Evolutionary conservation across 2,113 vertebrate species (phyloP).

Genomic region (Campylomormyrus numenius): DNA sequence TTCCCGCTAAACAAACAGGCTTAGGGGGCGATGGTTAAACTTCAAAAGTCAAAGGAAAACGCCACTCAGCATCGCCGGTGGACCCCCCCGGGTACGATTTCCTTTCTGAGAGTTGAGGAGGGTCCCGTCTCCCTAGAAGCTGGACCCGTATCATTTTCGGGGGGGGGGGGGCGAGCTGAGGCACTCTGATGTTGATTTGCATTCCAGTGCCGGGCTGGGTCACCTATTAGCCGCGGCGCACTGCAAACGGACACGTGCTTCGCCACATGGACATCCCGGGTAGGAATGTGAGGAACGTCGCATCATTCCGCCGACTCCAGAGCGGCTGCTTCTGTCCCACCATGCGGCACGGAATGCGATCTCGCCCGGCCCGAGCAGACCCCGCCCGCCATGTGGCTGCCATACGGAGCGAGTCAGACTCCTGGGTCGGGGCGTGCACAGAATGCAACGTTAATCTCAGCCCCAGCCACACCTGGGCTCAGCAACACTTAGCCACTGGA

Average conservation of each 20-base stretch:
- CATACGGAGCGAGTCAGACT: neutral
- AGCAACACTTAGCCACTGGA: neutral
- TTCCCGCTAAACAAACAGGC: neutral
- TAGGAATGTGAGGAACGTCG: neutral
- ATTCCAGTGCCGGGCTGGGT: neutral
- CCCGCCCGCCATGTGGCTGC: neutral
- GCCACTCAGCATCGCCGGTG: neutral
- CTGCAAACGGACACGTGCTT: neutral
- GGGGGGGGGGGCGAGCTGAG: neutral
- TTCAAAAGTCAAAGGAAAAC: neutral
- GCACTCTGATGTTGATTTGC: neutral
- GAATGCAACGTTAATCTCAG: neutral
- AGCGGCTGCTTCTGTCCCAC: neutral
- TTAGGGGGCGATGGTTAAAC: neutral
- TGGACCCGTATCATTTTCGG: neutral
- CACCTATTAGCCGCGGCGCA: neutral
- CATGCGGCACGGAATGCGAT: neutral
- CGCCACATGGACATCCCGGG: neutral
- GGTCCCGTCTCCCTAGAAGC: neutral
- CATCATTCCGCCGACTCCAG: neutral
- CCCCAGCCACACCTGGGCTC: neutral
- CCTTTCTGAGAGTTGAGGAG: neutral
- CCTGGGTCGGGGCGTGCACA: neutral
- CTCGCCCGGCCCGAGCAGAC: neutral
- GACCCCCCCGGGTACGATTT: neutral